phyloP scores from a whole-genome alignment of 2,113 vertebrate genomes.

The Clupea harengus region DNA sequence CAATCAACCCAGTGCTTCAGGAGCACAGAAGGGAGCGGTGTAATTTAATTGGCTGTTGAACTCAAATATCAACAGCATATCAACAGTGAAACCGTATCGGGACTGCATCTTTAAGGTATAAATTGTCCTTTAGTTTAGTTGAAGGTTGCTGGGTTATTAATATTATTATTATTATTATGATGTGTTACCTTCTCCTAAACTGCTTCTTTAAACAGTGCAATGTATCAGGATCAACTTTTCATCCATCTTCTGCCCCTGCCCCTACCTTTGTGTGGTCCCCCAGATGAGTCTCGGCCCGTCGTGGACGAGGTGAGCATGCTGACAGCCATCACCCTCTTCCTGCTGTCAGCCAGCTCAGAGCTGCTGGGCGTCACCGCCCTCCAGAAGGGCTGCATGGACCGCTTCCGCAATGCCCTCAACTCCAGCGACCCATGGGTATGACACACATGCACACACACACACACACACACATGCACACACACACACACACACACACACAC shows the following conservation, averaged over 20 bases:
- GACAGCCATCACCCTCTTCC: constrained; percentile 90
- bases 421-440: constrained; percentile 91
- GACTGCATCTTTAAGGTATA: too few species aligned
- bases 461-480: neutral
- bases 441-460: neutral
- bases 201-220: too few species aligned
- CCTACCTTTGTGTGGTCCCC: constrained; percentile 26
- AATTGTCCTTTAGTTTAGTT: too few species aligned
- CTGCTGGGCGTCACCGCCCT: constrained; percentile 90
- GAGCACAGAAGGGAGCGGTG: too few species aligned
- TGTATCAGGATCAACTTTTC: neutral
- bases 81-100: too few species aligned
- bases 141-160: too few species aligned
- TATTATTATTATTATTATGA: too few species aligned
- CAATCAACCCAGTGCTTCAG: too few species aligned
- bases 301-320: constrained; percentile 92
- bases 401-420: constrained; percentile 86
- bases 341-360: constrained; percentile 87
- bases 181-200: too few species aligned
- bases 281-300: constrained; percentile 79
- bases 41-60: neutral
- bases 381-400: constrained; percentile 90
- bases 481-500: neutral
- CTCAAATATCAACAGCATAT: neutral
- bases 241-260: neutral